A percentile compares a stretch with the other conserved stretches of the same genome.
Evolutionary conservation across 2,888 invertebrate genomes (phyloP).

Genomic region (Minunthozetes semirufus): DNA sequence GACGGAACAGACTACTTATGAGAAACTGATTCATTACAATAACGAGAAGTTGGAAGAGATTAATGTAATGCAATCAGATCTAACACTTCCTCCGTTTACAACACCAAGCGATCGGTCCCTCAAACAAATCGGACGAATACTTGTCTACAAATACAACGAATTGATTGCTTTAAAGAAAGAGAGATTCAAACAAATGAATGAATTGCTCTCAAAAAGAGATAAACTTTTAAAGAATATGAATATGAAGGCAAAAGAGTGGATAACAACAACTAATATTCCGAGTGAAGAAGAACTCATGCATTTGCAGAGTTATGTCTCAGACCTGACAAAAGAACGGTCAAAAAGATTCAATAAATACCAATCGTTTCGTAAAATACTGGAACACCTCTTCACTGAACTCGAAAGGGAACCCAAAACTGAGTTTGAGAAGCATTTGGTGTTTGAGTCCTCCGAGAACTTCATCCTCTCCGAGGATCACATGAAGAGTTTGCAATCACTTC

Average conservation of each 20-base stretch:
- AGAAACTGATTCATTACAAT: slow-evolving; percentile 20
- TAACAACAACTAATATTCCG: slow-evolving; percentile 34
- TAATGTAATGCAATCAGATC: slow-evolving; percentile 27
- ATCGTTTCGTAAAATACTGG: slow-evolving; percentile 41
- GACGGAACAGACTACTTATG: background rate
- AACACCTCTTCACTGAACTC: slow-evolving; percentile 46
- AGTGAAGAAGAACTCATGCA: slow-evolving; percentile 38
- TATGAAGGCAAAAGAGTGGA: background rate
- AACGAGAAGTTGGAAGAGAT: slow-evolving; percentile 29
- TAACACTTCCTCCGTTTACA: slow-evolving; percentile 20
- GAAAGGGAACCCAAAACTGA: slow-evolving; percentile 47
- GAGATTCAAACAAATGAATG: slow-evolving; percentile 45
- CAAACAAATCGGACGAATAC: background rate
- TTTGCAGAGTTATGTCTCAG: slow-evolving; percentile 38
- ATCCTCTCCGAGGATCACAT: slow-evolving; percentile 47
- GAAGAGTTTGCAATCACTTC: slow-evolving; percentile 45
- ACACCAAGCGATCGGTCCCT: slow-evolving; percentile 18
- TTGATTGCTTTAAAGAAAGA: slow-evolving; percentile 46
- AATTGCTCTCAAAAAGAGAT: slow-evolving; percentile 46
- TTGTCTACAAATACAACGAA: slow-evolving; percentile 41
- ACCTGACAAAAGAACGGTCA: slow-evolving; percentile 29
- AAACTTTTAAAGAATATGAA: slow-evolving; percentile 45
- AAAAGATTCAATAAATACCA: slow-evolving; percentile 37
- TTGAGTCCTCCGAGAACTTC: slow-evolving; percentile 46
- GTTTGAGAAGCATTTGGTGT: slow-evolving; percentile 48